These are phyloP conservation scores for Rhimphoctona megacephalus DNA, from an alignment of 2,888 invertebrate species.

Conservation along the genomic window DNA sequence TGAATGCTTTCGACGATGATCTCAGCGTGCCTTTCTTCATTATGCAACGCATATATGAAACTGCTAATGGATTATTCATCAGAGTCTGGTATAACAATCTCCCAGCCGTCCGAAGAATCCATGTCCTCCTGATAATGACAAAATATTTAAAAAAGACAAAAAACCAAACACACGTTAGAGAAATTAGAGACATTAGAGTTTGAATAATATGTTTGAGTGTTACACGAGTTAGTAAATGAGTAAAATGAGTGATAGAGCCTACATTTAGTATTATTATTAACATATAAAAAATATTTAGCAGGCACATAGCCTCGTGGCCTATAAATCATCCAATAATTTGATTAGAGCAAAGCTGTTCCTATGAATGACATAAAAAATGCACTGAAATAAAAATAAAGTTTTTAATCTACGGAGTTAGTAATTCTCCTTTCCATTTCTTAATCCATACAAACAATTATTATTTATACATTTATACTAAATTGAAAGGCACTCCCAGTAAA, in stretches of 20 bases:
- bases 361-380: slow-evolving; percentile 44
- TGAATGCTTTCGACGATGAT: slow-evolving; percentile 18
- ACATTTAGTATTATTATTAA: slow-evolving; percentile 14
- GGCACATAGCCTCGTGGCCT: not conserved
- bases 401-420: not conserved
- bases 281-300: not conserved
- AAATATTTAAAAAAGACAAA: slow-evolving; percentile 67
- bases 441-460: not conserved
- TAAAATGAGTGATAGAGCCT: slow-evolving; percentile 1
- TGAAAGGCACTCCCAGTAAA: not conserved
- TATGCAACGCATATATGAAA: slow-evolving; percentile 35
- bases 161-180: slow-evolving; percentile 27
- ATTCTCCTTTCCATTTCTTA: not conserved
- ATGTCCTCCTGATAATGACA: slow-evolving; percentile 73
- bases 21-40: slow-evolving; percentile 28
- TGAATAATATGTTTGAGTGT: slow-evolving; percentile 9
- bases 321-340: slow-evolving; percentile 24
- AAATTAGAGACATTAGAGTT: not conserved
- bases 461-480: no score
- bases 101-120: slow-evolving; percentile 68
- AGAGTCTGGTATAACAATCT: slow-evolving; percentile 53
- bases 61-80: slow-evolving; percentile 57
- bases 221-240: slow-evolving; percentile 8
- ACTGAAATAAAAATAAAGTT: not conserved
- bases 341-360: slow-evolving; percentile 46